A percentile compares a stretch with the other conserved stretches of the same genome.
These are phyloP conservation scores for Pungitius pungitius DNA, from an alignment of 2,113 vertebrate genomes.

Conservation along the genomic window DNA sequence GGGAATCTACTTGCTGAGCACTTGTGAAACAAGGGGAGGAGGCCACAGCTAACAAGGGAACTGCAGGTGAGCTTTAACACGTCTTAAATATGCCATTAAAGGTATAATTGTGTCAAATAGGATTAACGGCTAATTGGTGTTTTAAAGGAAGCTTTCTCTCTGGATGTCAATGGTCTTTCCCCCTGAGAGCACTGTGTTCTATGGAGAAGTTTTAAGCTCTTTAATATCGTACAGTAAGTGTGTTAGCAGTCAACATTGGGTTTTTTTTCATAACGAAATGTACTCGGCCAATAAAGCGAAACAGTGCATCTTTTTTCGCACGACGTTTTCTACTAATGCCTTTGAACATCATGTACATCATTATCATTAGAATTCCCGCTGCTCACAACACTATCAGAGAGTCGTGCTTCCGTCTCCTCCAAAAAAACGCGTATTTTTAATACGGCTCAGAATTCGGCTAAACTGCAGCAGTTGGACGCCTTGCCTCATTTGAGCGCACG, in stretches of 20 bases:
- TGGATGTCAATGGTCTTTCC: slow-evolving; percentile 16
- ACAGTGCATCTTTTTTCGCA: background rate
- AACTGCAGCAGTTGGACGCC: background rate
- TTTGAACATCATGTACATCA: slow-evolving; percentile 13
- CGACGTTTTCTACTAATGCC: background rate
- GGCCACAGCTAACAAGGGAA: slow-evolving; percentile 37
- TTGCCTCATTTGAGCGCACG: slow-evolving; percentile 15
- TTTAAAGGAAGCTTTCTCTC: slow-evolving; percentile 47
- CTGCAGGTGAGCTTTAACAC: slow-evolving; percentile 45
- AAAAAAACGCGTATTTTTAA: slow-evolving; percentile 25
- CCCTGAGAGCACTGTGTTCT: background rate
- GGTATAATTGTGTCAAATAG: slow-evolving; percentile 37
- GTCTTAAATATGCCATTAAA: slow-evolving; percentile 49
- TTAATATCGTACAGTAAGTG: background rate
- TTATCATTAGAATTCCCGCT: slow-evolving; percentile 19
- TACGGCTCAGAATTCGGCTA: background rate
- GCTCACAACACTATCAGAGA: slow-evolving; percentile 23
- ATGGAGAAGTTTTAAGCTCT: slow-evolving; percentile 7
- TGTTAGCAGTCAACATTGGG: background rate
- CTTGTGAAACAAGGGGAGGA: slow-evolving; percentile 20
- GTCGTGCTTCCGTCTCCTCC: slow-evolving; percentile 1
- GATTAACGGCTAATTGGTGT: slow-evolving; percentile 62
- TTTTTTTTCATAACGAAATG: background rate
- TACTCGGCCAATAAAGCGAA: background rate
- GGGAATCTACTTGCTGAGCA: background rate